These are phyloP conservation scores for Clupea harengus DNA, from an alignment of 2,113 vertebrate species.

Conservation along the genomic window DNA sequence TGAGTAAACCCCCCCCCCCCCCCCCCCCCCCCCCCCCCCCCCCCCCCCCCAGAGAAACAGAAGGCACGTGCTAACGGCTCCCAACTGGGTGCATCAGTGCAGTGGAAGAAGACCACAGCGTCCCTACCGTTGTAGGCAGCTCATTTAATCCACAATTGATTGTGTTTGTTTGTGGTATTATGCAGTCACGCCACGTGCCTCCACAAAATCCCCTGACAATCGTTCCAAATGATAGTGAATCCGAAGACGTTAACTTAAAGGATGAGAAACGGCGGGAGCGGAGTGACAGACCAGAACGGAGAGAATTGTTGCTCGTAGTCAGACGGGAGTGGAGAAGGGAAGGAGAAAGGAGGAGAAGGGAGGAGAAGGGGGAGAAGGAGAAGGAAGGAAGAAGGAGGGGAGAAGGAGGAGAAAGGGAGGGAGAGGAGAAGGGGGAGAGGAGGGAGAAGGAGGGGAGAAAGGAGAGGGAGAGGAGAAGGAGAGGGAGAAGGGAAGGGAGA, in stretches of 20 bases:
- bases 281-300: not conserved
- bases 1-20: not conserved
- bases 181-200: not conserved
- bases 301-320: not conserved
- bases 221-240: not conserved
- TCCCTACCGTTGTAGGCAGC: not conserved
- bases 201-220: not conserved
- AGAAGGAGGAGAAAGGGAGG: no score
- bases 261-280: not conserved
- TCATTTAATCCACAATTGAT: not conserved
- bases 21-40: no score
- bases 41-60: slow-evolving; percentile 11
- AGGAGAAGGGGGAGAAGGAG: no score
- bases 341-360: not conserved
- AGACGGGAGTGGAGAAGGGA: no score
- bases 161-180: not conserved
- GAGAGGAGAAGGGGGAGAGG: no score
- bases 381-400: no score
- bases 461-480: no score
- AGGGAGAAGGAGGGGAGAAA: no score
- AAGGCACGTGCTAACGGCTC: not conserved
- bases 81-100: not conserved
- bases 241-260: not conserved
- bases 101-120: not conserved
- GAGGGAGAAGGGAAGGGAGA: no score